phyloP scores from a whole-genome alignment of 2,888 invertebrate genomes.

The Tipula confusa region DNA sequence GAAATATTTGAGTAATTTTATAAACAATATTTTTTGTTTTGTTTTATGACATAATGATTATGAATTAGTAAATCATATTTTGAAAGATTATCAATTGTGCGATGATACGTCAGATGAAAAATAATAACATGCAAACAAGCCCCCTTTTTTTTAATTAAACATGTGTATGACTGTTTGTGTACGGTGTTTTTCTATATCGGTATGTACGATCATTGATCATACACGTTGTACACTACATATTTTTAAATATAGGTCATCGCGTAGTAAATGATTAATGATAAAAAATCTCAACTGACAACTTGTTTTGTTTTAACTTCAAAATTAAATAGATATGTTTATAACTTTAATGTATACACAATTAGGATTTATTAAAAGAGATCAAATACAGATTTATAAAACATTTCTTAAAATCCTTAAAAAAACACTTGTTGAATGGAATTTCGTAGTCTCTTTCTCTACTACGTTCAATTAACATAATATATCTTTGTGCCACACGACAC shows the following conservation, averaged over 20 bases:
- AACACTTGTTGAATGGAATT: not conserved
- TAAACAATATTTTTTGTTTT: not conserved
- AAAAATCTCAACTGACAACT: not conserved
- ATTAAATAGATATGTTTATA: not conserved
- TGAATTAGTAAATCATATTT: not conserved
- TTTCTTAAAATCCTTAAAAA: not conserved
- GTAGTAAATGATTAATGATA: not conserved
- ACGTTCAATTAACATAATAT: not conserved
- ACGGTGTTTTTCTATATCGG: not conserved
- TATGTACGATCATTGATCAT: not conserved
- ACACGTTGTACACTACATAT: not conserved
- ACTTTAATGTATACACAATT: not conserved
- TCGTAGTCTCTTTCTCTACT: not conserved
- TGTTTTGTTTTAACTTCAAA: not conserved
- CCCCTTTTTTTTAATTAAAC: not conserved
- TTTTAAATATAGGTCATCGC: not conserved
- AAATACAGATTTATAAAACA: not conserved
- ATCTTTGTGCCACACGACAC: not conserved
- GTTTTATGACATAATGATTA: not conserved
- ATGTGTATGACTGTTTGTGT: not conserved
- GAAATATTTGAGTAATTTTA: not conserved
- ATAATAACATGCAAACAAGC: not conserved
- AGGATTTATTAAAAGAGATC: not conserved
- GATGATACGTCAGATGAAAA: not conserved
- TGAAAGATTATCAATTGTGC: not conserved